These are phyloP conservation scores for Lagodon rhomboides DNA, from an alignment of 2,797 vertebrate genomes.

Conservation along the genomic window DNA sequence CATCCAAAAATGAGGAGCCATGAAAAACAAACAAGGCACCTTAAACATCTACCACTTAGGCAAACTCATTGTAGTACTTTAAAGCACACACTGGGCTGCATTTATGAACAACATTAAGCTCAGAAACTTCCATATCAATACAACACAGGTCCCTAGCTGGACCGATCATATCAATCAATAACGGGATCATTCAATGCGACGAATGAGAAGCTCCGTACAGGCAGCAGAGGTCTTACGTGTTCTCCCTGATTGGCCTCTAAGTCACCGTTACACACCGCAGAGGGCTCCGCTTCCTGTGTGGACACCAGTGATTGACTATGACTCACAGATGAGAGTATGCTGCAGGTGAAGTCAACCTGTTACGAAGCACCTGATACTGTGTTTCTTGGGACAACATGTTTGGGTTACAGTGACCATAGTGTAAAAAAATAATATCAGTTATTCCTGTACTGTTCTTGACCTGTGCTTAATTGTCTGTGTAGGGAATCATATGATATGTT, in stretches of 20 bases:
- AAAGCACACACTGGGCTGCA: not conserved
- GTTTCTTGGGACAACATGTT: not conserved
- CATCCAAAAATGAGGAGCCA: slow-evolving; percentile 24
- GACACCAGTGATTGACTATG: slow-evolving; percentile 70
- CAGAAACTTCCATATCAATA: slow-evolving; percentile 16
- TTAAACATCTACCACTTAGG: not conserved
- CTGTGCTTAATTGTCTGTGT: not conserved
- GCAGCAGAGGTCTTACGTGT: slow-evolving; percentile 81
- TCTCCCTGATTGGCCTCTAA: slow-evolving; percentile 74
- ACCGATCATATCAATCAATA: slow-evolving; percentile 12
- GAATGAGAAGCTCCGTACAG: slow-evolving; percentile 47
- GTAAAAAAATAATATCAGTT: not conserved
- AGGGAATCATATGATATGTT: not conserved
- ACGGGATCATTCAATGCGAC: slow-evolving; percentile 22
- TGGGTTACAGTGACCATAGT: not conserved
- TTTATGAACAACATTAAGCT: not conserved
- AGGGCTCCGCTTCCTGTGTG: slow-evolving; percentile 79
- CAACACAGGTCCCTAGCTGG: slow-evolving; percentile 12
- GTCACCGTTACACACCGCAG: slow-evolving; percentile 67
- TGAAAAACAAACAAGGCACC: slow-evolving; percentile 28
- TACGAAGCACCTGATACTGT: not conserved
- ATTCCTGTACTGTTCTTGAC: not conserved
- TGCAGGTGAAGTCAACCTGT: slow-evolving; percentile 3
- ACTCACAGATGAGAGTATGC: slow-evolving; percentile 29
- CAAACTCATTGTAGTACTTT: not conserved